These are phyloP conservation scores for Bolborhynchus lineola DNA, from an alignment of 2,113 vertebrate species.

Conservation along the genomic window DNA sequence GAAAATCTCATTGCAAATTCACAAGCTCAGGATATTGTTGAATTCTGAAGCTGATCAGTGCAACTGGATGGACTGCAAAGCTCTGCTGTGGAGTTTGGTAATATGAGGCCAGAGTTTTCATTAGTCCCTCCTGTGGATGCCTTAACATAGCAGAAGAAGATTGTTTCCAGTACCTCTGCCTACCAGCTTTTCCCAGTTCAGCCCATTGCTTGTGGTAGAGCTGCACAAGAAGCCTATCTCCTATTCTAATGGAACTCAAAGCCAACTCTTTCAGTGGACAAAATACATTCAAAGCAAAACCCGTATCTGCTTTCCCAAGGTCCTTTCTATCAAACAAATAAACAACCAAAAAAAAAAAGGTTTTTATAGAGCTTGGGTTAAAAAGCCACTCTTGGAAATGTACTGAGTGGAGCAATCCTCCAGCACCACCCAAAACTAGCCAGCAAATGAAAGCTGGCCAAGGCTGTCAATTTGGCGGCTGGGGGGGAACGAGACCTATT, in stretches of 20 bases:
- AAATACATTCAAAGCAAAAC: constrained; percentile 1
- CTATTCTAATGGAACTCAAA: constrained; percentile 21
- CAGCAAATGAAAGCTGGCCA: constrained; percentile 37
- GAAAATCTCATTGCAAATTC: not conserved
- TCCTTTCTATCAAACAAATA: constrained; percentile 46
- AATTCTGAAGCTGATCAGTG: not conserved
- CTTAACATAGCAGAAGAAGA: not conserved
- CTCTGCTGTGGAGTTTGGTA: not conserved
- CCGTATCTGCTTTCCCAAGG: constrained; percentile 37
- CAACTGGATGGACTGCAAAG: not conserved
- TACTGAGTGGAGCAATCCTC: constrained; percentile 51
- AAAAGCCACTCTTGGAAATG: constrained; percentile 49
- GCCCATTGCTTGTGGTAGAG: not conserved
- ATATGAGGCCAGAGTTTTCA: not conserved
- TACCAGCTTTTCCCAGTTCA: constrained; percentile 40
- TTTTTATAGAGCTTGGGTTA: constrained; percentile 39
- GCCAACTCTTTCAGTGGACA: not conserved
- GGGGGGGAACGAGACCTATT: constrained; percentile 48
- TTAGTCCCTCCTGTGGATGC: not conserved
- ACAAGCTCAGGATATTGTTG: not conserved
- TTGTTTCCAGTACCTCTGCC: constrained; percentile 43
- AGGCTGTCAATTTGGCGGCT: constrained; percentile 42
- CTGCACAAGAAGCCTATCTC: constrained; percentile 19
- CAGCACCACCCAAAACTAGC: constrained; percentile 58
- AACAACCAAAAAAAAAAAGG: not conserved